A percentile compares a stretch with the other conserved stretches of the same genome.
Evolutionary conservation across 2,113 vertebrate species (phyloP).

Genomic region (Columbina picui): DNA sequence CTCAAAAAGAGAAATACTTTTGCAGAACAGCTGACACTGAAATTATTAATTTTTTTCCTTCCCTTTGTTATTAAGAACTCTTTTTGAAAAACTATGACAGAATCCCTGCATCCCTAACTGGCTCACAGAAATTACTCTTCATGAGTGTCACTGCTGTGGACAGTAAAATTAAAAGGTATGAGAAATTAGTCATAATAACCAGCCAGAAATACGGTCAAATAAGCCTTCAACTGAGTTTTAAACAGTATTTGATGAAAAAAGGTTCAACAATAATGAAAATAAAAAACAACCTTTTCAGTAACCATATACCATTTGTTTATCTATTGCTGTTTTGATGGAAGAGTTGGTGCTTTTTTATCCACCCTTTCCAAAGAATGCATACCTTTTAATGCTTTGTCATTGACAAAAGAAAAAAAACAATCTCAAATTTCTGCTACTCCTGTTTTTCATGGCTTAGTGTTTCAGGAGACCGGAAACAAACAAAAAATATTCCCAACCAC

Average conservation of each 20-base stretch:
- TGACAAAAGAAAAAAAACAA: background rate
- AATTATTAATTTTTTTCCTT: fast-evolving
- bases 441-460: background rate
- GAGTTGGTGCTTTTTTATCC: background rate
- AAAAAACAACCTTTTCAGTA: background rate
- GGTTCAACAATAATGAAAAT: background rate
- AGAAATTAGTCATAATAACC: background rate
- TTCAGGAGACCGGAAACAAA: background rate
- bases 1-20: background rate
- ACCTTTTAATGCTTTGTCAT: background rate
- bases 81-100: background rate
- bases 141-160: background rate
- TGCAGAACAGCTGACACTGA: background rate
- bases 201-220: background rate
- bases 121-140: background rate
- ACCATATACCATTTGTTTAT: background rate
- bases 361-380: background rate
- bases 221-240: background rate
- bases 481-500: background rate
- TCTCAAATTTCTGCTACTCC: background rate
- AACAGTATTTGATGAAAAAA: background rate
- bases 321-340: background rate
- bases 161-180: background rate
- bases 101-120: background rate
- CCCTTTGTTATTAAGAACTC: background rate